Evolutionary conservation across 2,888 invertebrate species (phyloP).

Genomic region (Epinotia bilunana): DNA sequence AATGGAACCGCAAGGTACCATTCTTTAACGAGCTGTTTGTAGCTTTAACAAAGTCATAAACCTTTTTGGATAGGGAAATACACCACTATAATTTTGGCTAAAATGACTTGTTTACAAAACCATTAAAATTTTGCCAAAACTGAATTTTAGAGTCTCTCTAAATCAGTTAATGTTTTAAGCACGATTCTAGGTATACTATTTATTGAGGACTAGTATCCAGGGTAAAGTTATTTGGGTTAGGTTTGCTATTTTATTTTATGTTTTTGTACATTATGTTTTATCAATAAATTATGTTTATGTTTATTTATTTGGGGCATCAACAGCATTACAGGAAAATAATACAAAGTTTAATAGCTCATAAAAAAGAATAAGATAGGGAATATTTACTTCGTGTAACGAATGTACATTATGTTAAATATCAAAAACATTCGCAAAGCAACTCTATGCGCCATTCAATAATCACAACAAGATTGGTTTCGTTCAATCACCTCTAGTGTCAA

Average conservation of each 20-base stretch:
- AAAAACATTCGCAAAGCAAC: not conserved
- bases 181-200: not conserved
- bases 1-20: not conserved
- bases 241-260: not conserved
- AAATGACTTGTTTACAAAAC: no score
- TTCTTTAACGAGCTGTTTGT: not conserved
- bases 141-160: no score
- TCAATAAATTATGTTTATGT: no score
- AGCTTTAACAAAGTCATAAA: no score
- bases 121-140: no score
- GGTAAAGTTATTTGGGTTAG: no score
- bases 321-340: no score
- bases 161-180: not conserved
- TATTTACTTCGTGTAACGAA: not conserved
- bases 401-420: not conserved
- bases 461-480: not conserved
- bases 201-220: not conserved
- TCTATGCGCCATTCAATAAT: not conserved
- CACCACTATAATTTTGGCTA: no score
- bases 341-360: no score
- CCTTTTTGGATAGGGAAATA: no score
- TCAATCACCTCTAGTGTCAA: not conserved
- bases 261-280: no score
- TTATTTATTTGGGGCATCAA: no score
- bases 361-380: not conserved